Conservation (phyloP, 2,797 vertebrate genomes). For the Gorsachius magnificus region DNA sequence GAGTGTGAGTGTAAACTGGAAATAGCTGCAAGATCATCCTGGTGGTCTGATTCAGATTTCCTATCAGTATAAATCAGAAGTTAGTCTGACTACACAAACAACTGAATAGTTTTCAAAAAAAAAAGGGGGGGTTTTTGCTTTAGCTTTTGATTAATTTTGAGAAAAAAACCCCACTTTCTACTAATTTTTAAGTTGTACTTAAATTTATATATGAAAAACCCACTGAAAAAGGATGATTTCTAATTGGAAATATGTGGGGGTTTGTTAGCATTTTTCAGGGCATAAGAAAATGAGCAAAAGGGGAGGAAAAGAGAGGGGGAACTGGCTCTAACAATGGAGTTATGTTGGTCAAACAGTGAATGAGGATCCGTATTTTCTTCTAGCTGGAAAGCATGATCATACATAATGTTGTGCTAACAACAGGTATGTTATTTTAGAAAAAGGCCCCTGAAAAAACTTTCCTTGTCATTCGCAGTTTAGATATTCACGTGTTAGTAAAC, state of each 20-base stretch:
- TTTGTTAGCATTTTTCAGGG: neutral
- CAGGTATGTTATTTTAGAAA: neutral
- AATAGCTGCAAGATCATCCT: neutral
- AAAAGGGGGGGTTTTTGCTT: neutral
- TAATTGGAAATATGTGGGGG: neutral
- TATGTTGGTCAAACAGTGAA: neutral
- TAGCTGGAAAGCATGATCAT: neutral
- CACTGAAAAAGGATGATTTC: neutral
- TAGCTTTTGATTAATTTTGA: neutral
- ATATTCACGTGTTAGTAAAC: neutral
- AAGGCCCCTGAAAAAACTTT: neutral
- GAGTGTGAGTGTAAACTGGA: neutral
- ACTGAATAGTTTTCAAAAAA: neutral
- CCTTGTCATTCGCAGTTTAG: neutral
- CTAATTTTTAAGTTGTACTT: neutral
- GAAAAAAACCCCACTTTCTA: accelerated
- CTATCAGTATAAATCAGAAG: neutral
- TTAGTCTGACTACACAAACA: neutral
- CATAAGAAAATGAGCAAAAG: neutral
- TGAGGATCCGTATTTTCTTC: neutral
- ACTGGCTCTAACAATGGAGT: neutral
- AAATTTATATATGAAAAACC: neutral
- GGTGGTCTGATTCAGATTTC: neutral
- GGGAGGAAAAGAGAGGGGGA: neutral
- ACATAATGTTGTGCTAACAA: neutral